These are phyloP conservation scores for Eudyptes chrysolophus DNA, from an alignment of 2,113 vertebrate genomes.

Conservation along the genomic window DNA sequence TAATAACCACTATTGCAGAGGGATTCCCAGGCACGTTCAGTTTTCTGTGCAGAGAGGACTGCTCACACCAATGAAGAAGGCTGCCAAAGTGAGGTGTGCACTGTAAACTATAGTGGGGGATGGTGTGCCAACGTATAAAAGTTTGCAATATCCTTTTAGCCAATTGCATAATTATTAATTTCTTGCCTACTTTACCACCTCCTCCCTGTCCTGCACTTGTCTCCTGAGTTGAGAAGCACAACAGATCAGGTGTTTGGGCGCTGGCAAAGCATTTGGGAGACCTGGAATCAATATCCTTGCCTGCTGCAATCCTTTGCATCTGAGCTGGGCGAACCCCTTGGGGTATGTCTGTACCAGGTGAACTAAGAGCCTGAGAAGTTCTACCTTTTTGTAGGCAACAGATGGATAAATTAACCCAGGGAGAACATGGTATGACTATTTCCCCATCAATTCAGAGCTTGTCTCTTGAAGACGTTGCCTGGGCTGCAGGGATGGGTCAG, in stretches of 20 bases:
- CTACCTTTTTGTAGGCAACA: neutral
- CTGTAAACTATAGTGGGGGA: neutral
- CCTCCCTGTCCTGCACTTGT: neutral
- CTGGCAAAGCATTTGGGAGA: neutral
- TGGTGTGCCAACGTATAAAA: neutral
- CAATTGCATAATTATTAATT: neutral
- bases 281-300: neutral
- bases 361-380: neutral
- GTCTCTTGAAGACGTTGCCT: neutral
- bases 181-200: neutral
- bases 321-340: neutral
- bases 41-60: neutral
- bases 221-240: neutral
- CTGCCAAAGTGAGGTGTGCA: neutral
- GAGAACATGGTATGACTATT: neutral
- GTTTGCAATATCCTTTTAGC: neutral
- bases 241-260: neutral
- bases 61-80: neutral
- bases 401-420: neutral
- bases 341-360: neutral
- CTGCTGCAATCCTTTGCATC: neutral
- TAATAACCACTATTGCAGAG: neutral
- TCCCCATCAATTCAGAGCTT: neutral
- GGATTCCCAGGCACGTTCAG: neutral
- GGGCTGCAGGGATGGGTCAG: neutral